Evolutionary conservation across 2,888 invertebrate genomes (phyloP).

Genomic region (Perithous albicinctus): DNA sequence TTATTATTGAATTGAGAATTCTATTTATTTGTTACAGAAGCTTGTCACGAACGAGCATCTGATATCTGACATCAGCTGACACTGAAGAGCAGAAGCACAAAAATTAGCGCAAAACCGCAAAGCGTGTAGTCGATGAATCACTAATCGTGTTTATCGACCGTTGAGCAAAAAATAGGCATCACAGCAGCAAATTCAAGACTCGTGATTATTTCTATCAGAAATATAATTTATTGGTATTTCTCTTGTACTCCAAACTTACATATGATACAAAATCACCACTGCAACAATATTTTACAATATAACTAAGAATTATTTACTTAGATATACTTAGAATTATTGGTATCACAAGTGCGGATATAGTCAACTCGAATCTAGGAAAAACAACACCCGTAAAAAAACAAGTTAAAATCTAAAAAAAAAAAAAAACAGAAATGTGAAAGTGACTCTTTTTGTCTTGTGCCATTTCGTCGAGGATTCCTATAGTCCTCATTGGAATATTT

Average conservation of each 20-base stretch:
- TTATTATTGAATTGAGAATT: neutral
- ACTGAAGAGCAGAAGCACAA: neutral
- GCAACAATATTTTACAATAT: constrained; percentile 23
- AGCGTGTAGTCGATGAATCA: neutral
- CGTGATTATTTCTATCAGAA: neutral
- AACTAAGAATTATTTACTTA: no score
- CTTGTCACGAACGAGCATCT: neutral
- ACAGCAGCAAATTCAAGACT: neutral
- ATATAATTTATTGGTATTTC: constrained; percentile 2
- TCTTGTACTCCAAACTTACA: neutral
- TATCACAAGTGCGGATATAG: constrained; percentile 2
- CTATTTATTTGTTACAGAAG: neutral
- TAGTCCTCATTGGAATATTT: no score
- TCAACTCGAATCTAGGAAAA: neutral
- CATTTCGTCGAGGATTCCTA: no score
- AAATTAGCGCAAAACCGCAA: neutral
- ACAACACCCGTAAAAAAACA: neutral
- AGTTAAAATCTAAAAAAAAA: no score
- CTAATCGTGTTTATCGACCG: neutral
- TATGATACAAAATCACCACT: neutral
- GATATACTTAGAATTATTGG: neutral
- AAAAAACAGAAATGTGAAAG: no score
- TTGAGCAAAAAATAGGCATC: no score
- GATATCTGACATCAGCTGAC: constrained; percentile 11
- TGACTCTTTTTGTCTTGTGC: no score